Evolutionary conservation across 2,113 vertebrate genomes (phyloP).

Genomic region (Gasterosteus nipponicus): DNA sequence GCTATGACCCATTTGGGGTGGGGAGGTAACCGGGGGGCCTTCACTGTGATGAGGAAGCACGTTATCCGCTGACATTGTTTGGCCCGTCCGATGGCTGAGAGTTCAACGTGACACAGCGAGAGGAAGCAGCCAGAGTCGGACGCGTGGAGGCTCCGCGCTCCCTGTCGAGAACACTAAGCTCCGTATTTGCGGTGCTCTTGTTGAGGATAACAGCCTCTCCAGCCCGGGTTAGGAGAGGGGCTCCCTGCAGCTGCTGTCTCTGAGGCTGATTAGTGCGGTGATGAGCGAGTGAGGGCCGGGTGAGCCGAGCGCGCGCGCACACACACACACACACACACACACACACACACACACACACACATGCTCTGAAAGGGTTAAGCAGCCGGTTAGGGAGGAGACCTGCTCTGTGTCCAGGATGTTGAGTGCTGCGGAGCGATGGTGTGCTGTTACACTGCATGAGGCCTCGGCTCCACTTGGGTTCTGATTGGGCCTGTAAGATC

Average conservation of each 20-base stretch:
- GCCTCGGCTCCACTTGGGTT: constrained; percentile 77
- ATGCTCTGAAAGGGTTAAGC: constrained; percentile 74
- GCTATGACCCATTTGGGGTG: no score
- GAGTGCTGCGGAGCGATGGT: constrained; percentile 69
- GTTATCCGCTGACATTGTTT: constrained; percentile 41
- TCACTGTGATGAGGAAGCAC: constrained; percentile 17
- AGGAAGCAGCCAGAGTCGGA: constrained; percentile 54
- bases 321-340: no score
- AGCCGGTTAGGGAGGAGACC: constrained; percentile 77
- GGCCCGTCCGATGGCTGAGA: background rate
- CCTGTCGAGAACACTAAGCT: constrained; percentile 78
- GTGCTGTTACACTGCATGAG: constrained; percentile 79
- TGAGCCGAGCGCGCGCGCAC: constrained; percentile 24
- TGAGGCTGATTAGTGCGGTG: constrained; percentile 79
- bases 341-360: constrained; percentile 13
- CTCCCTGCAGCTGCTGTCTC: constrained; percentile 81
- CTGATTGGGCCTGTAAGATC: constrained; percentile 83
- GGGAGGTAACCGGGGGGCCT: no score
- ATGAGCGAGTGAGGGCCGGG: constrained; percentile 77
- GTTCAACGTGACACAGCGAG: constrained; percentile 44
- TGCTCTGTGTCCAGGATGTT: constrained; percentile 82
- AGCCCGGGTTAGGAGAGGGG: constrained; percentile 71
- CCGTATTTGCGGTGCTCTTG: constrained; percentile 71
- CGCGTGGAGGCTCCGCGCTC: constrained; percentile 58
- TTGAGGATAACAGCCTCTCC: constrained; percentile 76